These are phyloP conservation scores for Rhabditophanes sp. DNA, from an alignment of 2,888 invertebrate species.

Conservation along the genomic window DNA sequence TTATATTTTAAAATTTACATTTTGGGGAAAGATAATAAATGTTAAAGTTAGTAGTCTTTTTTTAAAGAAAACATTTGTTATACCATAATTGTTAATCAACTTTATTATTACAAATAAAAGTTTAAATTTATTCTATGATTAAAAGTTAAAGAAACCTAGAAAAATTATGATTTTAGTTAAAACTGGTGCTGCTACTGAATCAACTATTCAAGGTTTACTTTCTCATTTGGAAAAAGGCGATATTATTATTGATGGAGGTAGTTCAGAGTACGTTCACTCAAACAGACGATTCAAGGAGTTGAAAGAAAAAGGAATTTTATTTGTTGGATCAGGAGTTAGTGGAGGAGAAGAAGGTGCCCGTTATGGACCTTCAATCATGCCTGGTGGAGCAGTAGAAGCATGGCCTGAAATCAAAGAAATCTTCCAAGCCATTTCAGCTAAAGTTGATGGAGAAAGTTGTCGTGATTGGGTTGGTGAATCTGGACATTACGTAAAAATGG, in stretches of 20 bases:
- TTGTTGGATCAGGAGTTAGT: slow-evolving; percentile 78
- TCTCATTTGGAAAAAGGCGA: slow-evolving; percentile 72
- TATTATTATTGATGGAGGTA: slow-evolving; percentile 95
- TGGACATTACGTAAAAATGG: slow-evolving; percentile 99
- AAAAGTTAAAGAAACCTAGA: slow-evolving; percentile 78
- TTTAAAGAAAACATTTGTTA: too few relatives aligned
- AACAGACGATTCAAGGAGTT: slow-evolving; percentile 53
- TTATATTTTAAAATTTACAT: too few relatives aligned
- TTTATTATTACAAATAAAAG: too few relatives aligned
- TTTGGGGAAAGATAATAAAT: too few relatives aligned
- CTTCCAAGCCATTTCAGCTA: slow-evolving; percentile 80
- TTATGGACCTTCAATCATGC: slow-evolving; percentile 86
- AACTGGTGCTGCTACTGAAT: slow-evolving; percentile 87
- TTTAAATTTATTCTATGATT: too few relatives aligned
- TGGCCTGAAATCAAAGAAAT: slow-evolving; percentile 86
- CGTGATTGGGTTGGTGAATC: slow-evolving; percentile 97
- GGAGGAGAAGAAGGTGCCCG: slow-evolving; percentile 69
- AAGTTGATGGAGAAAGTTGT: slow-evolving; percentile 69
- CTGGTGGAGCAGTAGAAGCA: slow-evolving; percentile 71
- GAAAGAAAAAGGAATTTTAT: slow-evolving; percentile 61
- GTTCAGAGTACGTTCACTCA: slow-evolving; percentile 86
- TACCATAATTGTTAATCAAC: too few relatives aligned
- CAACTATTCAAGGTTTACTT: slow-evolving; percentile 61
- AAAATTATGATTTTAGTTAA: slow-evolving; percentile 60
- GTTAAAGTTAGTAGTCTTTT: too few relatives aligned